These are phyloP conservation scores for Nephotettix cincticeps DNA, from an alignment of 1,140 invertebrate species.

Conservation along the genomic window DNA sequence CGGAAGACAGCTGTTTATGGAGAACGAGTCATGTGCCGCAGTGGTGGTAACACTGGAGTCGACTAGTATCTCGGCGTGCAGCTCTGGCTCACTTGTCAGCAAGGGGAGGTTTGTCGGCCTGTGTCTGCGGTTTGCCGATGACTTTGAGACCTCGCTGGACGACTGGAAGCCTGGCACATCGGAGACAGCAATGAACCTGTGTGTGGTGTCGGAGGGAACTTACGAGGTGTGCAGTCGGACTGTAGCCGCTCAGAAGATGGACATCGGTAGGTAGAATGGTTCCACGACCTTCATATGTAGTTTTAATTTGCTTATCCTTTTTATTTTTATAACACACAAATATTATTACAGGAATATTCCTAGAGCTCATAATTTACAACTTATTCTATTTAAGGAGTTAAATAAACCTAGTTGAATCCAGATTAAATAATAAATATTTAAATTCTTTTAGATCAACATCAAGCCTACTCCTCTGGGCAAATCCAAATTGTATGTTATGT, in stretches of 20 bases:
- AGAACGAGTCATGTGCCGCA: conserved; percentile 81
- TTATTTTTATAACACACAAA: too few relatives aligned
- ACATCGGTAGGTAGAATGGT: conserved; percentile 51
- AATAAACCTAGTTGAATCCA: too few relatives aligned
- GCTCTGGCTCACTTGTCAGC: conserved; percentile 72
- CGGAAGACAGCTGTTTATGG: conserved; percentile 59
- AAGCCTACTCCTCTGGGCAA: too few relatives aligned
- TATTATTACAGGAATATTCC: too few relatives aligned
- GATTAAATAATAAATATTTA: too few relatives aligned
- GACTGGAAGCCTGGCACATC: conserved; percentile 94
- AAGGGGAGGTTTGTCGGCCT: conserved; percentile 78
- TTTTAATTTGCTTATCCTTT: too few relatives aligned
- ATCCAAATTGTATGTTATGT: too few relatives aligned
- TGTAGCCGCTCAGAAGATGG: conserved; percentile 70
- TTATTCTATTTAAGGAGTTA: too few relatives aligned
- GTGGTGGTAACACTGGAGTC: conserved; percentile 93
- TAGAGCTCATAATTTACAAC: too few relatives aligned
- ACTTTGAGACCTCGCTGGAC: conserved; percentile 93
- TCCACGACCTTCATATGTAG: too few relatives aligned
- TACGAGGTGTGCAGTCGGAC: conserved; percentile 96
- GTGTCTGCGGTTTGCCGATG: conserved; percentile 91
- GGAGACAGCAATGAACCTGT: conserved; percentile 86
- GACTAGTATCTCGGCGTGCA: conserved; percentile 88
- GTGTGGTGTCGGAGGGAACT: conserved; percentile 95
- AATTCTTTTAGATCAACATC: too few relatives aligned